Evolutionary conservation across 2,113 vertebrate species (phyloP).

Genomic region (Pholis gunnellus): DNA sequence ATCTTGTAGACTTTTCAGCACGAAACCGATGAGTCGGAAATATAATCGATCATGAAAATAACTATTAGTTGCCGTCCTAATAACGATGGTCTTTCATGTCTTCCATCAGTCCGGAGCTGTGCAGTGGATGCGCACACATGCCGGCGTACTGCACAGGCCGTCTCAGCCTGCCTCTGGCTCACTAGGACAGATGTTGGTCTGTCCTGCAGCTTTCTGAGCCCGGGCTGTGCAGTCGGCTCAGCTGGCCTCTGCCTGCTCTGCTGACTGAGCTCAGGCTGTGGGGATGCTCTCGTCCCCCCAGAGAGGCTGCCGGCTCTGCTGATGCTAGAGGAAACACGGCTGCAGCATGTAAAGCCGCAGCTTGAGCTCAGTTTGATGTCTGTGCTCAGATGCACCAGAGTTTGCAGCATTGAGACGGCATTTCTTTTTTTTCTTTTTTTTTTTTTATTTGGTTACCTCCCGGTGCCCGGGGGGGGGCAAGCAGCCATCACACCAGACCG

Average conservation of each 20-base stretch:
- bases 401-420: constrained; percentile 56
- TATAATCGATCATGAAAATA: background rate
- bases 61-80: background rate
- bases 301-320: constrained; percentile 70
- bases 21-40: background rate
- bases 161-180: constrained; percentile 17
- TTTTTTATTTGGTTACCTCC: constrained; percentile 21
- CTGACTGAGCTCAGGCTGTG: constrained; percentile 54
- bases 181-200: constrained; percentile 51
- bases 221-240: constrained; percentile 60
- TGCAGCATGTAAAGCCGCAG: constrained; percentile 49
- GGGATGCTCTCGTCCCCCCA: constrained; percentile 36
- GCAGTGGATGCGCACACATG: background rate
- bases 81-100: background rate
- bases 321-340: constrained; percentile 62
- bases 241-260: constrained; percentile 61
- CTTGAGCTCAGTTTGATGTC: constrained; percentile 60
- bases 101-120: background rate
- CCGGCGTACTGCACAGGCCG: background rate
- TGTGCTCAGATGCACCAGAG: constrained; percentile 41
- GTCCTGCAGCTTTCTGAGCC: constrained; percentile 45
- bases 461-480: background rate
- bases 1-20: background rate
- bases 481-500: constrained; percentile 1
- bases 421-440: constrained; percentile 37